Percentiles rank a stretch among this genome's conserved stretches.
These are phyloP conservation scores for Balearica regulorum DNA, from an alignment of 2,797 vertebrate genomes.

Conservation along the genomic window DNA sequence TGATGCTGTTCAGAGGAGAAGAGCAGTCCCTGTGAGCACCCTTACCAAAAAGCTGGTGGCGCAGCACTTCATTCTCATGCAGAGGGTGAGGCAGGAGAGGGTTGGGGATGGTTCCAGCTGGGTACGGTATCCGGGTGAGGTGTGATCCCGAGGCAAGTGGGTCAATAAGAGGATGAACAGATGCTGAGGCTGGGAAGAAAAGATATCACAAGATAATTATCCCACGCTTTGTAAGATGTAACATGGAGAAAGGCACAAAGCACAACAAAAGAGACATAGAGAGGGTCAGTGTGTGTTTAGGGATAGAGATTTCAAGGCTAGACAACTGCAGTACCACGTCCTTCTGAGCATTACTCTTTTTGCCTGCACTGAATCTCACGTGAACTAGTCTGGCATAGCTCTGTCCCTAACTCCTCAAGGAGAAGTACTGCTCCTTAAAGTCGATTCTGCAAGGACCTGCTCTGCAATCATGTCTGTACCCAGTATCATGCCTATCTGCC, in stretches of 20 bases:
- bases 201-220: not conserved
- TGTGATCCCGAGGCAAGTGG: constrained; percentile 95
- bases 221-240: not conserved
- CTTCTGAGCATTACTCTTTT: not conserved
- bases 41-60: constrained; percentile 99
- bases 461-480: not conserved
- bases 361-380: fast-evolving
- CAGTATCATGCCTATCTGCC: not conserved
- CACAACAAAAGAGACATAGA: not conserved
- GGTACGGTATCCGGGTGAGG: constrained; percentile 95
- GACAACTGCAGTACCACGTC: not conserved
- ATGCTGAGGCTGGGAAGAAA: constrained; percentile 88
- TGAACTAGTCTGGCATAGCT: not conserved
- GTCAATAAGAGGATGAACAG: constrained; percentile 98
- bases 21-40: not conserved
- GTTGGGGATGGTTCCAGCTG: constrained; percentile 90
- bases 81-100: constrained; percentile 97
- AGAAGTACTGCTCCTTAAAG: not conserved
- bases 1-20: not conserved
- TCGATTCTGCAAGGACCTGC: not conserved
- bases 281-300: fast-evolving
- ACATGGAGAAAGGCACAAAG: not conserved
- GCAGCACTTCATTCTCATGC: constrained; percentile 98
- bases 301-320: not conserved
- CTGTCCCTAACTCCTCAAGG: not conserved